Percentiles rank a stretch among this genome's conserved stretches.
These are phyloP conservation scores for Tachina grossa DNA, from an alignment of 2,888 invertebrate species.

Conservation along the genomic window DNA sequence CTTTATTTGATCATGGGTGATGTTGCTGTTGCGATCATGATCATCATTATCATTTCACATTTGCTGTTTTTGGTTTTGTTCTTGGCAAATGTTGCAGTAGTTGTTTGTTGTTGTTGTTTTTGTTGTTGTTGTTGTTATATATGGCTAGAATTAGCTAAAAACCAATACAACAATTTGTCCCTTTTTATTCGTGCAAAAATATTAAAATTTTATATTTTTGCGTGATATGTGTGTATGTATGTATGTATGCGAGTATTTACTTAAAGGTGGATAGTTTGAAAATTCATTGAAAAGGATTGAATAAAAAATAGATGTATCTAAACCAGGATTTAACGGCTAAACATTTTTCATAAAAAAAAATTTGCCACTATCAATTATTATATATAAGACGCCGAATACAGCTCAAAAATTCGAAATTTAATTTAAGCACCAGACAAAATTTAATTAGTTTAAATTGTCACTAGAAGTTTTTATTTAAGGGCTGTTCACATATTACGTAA, in stretches of 20 bases:
- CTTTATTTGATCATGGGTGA: constrained; percentile 53
- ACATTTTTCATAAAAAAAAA: no score
- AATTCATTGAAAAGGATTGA: no score
- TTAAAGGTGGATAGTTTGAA: no score
- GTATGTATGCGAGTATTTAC: not conserved
- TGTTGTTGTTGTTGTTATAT: constrained; percentile 44
- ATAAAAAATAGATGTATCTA: no score
- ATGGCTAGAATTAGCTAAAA: constrained; percentile 69
- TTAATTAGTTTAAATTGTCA: no score
- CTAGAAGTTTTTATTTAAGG: no score
- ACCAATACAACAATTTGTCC: constrained; percentile 34
- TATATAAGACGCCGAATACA: no score
- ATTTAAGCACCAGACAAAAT: no score
- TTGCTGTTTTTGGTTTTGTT: constrained; percentile 43
- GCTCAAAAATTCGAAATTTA: no score
- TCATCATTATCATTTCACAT: constrained; percentile 60
- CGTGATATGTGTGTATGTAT: not conserved
- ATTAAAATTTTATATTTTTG: constrained; percentile 1
- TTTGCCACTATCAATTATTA: no score
- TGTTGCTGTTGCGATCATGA: constrained; percentile 52
- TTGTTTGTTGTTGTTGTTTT: constrained; percentile 8
- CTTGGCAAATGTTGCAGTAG: not conserved
- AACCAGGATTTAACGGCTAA: no score
- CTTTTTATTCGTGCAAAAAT: constrained; percentile 10
- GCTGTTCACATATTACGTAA: no score